These are phyloP conservation scores for Lasioglossum leucozonium DNA, from an alignment of 2,888 invertebrate species.

Conservation along the genomic window DNA sequence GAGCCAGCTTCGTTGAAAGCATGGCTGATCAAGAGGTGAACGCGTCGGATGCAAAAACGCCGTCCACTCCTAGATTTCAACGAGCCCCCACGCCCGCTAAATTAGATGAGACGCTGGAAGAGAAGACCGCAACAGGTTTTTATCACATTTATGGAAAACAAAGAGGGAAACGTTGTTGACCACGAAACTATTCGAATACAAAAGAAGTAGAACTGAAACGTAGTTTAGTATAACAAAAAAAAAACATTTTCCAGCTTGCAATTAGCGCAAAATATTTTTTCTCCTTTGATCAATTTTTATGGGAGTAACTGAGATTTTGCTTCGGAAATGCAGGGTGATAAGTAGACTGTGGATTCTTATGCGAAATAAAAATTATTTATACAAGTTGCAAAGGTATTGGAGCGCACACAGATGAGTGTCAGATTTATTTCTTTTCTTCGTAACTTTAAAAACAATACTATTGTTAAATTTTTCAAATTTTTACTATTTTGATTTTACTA, in stretches of 20 bases:
- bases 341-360: background rate
- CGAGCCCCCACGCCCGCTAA: conserved; percentile 49
- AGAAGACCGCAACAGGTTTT: conserved; percentile 69
- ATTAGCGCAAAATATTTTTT: background rate
- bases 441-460: background rate
- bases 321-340: conserved; percentile 43
- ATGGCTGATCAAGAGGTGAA: conserved; percentile 4
- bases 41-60: conserved; percentile 34
- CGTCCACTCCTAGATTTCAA: conserved; percentile 29
- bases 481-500: too few relatives aligned
- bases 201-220: background rate
- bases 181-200: background rate
- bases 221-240: background rate
- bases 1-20: conserved; percentile 65
- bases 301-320: conserved; percentile 65
- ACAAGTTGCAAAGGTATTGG: too few relatives aligned
- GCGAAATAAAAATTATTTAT: background rate
- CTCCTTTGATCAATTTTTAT: background rate
- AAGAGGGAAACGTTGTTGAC: background rate
- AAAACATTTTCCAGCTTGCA: background rate
- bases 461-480: background rate
- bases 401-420: too few relatives aligned
- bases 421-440: too few relatives aligned
- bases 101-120: conserved; percentile 49
- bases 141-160: conserved; percentile 20